phyloP scores from a whole-genome alignment of 2,888 invertebrate genomes.

The Biston stratarius region DNA sequence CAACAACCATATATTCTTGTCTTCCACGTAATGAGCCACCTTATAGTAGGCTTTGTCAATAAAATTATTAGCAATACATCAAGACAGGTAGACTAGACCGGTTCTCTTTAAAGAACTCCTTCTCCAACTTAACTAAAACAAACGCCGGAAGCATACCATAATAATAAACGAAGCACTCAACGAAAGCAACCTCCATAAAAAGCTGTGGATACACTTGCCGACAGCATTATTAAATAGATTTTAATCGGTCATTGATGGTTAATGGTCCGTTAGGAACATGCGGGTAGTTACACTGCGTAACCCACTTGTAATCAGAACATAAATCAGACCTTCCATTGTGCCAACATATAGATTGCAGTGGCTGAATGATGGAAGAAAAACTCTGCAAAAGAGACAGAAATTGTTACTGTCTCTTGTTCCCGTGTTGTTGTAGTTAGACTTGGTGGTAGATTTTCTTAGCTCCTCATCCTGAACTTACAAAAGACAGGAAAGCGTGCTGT shows the following conservation, averaged over 20 bases:
- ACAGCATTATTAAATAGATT: constrained; percentile 39
- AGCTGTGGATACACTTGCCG: constrained; percentile 42
- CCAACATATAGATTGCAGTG: too few relatives aligned
- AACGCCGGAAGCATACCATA: constrained; percentile 72
- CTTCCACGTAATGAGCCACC: too few relatives aligned
- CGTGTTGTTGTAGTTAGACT: too few relatives aligned
- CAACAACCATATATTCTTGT: too few relatives aligned
- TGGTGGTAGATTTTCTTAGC: too few relatives aligned
- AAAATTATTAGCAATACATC: background rate
- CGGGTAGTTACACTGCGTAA: constrained; percentile 18
- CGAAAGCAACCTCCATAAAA: constrained; percentile 54
- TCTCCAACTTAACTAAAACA: constrained; percentile 50
- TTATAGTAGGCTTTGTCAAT: too few relatives aligned
- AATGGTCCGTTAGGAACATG: constrained; percentile 30
- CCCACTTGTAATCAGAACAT: constrained; percentile 5
- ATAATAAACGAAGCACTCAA: constrained; percentile 64
- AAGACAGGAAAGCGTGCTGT: too few relatives aligned
- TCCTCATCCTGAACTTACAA: too few relatives aligned
- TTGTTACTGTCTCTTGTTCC: too few relatives aligned
- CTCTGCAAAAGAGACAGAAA: too few relatives aligned
- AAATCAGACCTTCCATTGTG: background rate
- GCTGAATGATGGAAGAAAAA: background rate
- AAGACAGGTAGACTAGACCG: constrained; percentile 7
- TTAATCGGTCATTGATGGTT: constrained; percentile 41
- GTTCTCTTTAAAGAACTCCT: constrained; percentile 12